A percentile compares a stretch with the other conserved stretches of the same genome.
Evolutionary conservation across 92 coral and sea anemone genomes (phyloP).

Genomic region (Phenganax stokvisi): DNA sequence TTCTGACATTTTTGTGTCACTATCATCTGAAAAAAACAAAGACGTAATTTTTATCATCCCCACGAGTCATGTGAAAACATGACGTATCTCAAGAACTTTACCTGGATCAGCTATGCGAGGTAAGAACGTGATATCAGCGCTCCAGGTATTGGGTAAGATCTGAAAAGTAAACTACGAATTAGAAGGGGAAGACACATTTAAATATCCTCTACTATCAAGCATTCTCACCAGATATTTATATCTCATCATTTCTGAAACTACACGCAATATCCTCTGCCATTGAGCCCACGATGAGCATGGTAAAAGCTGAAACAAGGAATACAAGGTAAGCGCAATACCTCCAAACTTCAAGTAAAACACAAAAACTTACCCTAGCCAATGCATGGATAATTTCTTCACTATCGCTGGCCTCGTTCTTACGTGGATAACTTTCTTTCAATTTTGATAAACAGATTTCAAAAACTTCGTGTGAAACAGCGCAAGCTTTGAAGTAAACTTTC

Average conservation of each 20-base stretch:
- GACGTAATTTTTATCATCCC: neutral
- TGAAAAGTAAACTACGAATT: neutral
- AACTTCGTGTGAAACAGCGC: conserved; percentile 27
- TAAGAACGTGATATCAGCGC: neutral
- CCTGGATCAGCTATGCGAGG: neutral
- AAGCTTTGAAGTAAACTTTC: conserved; percentile 23
- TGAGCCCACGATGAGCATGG: conserved; percentile 18
- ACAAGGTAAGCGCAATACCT: neutral
- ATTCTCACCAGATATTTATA: conserved; percentile 25
- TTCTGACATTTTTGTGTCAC: neutral
- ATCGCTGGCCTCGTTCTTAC: neutral
- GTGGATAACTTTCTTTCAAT: conserved; percentile 6
- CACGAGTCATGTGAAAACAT: neutral
- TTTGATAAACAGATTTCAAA: conserved; percentile 27
- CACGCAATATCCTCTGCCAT: conserved; percentile 24
- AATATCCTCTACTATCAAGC: neutral
- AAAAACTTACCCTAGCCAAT: conserved; percentile 23
- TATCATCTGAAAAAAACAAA: neutral
- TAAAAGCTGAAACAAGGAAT: conserved; percentile 5
- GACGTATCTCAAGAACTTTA: neutral
- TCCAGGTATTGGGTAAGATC: conserved; percentile 8
- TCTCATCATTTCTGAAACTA: conserved; percentile 15
- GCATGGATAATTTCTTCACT: conserved; percentile 7
- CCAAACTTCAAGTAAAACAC: neutral
- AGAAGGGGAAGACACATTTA: too few species aligned